A percentile compares a stretch with the other conserved stretches of the same genome.
Conservation (phyloP, 2,797 vertebrate genomes). For the Nannoperca obscura region DNA sequence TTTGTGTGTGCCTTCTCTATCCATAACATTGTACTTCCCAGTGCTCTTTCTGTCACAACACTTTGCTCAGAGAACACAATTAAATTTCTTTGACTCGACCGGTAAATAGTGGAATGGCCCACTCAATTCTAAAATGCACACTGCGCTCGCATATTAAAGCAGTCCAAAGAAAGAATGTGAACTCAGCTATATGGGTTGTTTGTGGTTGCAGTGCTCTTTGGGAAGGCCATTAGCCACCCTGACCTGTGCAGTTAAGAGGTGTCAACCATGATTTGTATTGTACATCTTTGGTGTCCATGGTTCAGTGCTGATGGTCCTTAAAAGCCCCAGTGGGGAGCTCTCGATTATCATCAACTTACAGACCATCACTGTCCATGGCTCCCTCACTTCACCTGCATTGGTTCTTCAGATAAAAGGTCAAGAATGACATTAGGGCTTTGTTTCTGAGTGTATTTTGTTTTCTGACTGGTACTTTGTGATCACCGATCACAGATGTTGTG, state of each 20-base stretch:
- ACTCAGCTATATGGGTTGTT: slow-evolving; percentile 59
- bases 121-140: slow-evolving; percentile 53
- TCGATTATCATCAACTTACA: slow-evolving; percentile 72
- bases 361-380: slow-evolving; percentile 43
- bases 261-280: slow-evolving; percentile 73
- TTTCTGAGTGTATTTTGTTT: slow-evolving; percentile 15
- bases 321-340: slow-evolving; percentile 68
- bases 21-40: slow-evolving; percentile 36
- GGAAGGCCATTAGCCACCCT: slow-evolving; percentile 72
- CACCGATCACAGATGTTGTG: neutral
- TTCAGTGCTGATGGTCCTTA: slow-evolving; percentile 75
- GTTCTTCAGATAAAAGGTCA: slow-evolving; percentile 54
- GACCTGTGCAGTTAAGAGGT: slow-evolving; percentile 74
- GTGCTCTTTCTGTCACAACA: slow-evolving; percentile 59
- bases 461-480: neutral
- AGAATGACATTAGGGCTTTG: slow-evolving; percentile 33
- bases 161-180: slow-evolving; percentile 57
- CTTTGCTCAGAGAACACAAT: slow-evolving; percentile 71
- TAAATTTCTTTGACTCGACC: slow-evolving; percentile 72
- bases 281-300: slow-evolving; percentile 66
- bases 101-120: slow-evolving; percentile 63
- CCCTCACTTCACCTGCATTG: slow-evolving; percentile 63
- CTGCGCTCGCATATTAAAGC: slow-evolving; percentile 6
- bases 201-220: slow-evolving; percentile 67
- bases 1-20: slow-evolving; percentile 11